Base-by-base conservation (phyloP, 2,113 vertebrate genomes). In the Enhydra lutris region DNA sequence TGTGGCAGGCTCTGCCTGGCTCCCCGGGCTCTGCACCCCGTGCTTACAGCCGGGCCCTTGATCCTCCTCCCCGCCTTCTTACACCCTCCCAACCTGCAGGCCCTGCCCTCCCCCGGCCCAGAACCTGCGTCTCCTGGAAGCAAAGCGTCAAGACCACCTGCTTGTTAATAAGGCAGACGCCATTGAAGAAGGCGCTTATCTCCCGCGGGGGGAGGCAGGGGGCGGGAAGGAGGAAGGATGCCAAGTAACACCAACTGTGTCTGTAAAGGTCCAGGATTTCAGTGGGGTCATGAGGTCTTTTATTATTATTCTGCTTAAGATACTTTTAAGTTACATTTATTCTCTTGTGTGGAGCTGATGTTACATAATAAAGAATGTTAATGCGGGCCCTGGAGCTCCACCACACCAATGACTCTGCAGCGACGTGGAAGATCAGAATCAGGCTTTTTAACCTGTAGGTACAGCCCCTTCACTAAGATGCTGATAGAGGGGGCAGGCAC, bases 1-100 rank as follows among this genome's bases (percentile, higher is more conserved):
- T 5, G 97, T 7, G 97, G 52, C 97, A 92, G 94, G 94, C 97
- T 96, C 96, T 89, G 95, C 98, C 97, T 97, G 95, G 96, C 86
- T 93, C 96, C 55, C 65, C 59, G 1, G 52, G 91, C 80, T 71
- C 91, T 34, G 47, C 3, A 1, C 26, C 5, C 21, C 15, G 14
- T 21, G 26, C 34, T 63, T 89, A 74, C 82, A 83, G 94, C 78
- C 2, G 0, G 50, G 67, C 97, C 78, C 89, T 87, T 39, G 83
- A 81, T 47, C 31, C 26, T 90, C 63, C 61, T 78, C 50, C n/a
- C 55, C 3, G 59, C 15, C 47, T n/a, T 42, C 83, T 50, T 18
- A 1, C 1, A 9, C 31, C 76, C 87, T 89, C 50, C 50, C 50
- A 31, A n/a, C 71, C 94, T 57, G 23, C 42, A 63, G 67, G 17